Percentiles rank a stretch among this genome's conserved stretches.
phyloP scores from a whole-genome alignment of 30 jellyfish, hydroid and myxozoan genomes.

The Mastigias papua region DNA sequence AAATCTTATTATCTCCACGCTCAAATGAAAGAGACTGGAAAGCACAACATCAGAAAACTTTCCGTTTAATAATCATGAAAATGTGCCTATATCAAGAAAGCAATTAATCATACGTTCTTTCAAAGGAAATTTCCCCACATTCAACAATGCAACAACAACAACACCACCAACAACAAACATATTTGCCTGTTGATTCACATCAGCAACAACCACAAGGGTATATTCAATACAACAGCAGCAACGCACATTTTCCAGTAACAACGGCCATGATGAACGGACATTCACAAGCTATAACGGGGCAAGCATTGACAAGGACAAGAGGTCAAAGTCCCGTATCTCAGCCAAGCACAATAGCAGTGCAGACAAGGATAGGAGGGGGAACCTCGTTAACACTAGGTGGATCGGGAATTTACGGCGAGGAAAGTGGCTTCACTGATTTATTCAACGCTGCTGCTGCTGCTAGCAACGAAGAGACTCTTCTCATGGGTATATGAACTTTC shows the following conservation, averaged over 20 bases:
- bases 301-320: slow-evolving; percentile 24
- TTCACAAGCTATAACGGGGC: slow-evolving; percentile 39
- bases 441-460: slow-evolving; percentile 71
- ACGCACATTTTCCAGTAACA: slow-evolving; percentile 52
- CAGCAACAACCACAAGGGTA: slow-evolving; percentile 53
- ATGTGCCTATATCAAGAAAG: too few relatives aligned
- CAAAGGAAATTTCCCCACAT: slow-evolving; percentile 19
- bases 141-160: slow-evolving; percentile 24
- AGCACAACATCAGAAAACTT: too few relatives aligned
- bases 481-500: slow-evolving; percentile 50
- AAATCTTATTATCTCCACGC: too few relatives aligned
- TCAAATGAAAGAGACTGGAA: too few relatives aligned
- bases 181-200: slow-evolving; percentile 50
- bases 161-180: slow-evolving; percentile 36
- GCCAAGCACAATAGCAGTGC: slow-evolving; percentile 28
- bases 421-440: slow-evolving; percentile 67
- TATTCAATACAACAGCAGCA: slow-evolving; percentile 48
- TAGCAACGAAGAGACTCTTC: slow-evolving; percentile 57
- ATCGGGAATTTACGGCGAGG: slow-evolving; percentile 68
- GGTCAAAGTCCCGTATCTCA: slow-evolving; percentile 8
- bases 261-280: slow-evolving; percentile 64
- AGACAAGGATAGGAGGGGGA: slow-evolving; percentile 53
- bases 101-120: background rate
- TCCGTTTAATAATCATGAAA: too few relatives aligned
- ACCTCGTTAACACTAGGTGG: slow-evolving; percentile 29